Percentiles rank a stretch among this genome's conserved stretches.
Conservation (phyloP, 2,113 vertebrate genomes). For the Tachuris rubrigastra region DNA sequence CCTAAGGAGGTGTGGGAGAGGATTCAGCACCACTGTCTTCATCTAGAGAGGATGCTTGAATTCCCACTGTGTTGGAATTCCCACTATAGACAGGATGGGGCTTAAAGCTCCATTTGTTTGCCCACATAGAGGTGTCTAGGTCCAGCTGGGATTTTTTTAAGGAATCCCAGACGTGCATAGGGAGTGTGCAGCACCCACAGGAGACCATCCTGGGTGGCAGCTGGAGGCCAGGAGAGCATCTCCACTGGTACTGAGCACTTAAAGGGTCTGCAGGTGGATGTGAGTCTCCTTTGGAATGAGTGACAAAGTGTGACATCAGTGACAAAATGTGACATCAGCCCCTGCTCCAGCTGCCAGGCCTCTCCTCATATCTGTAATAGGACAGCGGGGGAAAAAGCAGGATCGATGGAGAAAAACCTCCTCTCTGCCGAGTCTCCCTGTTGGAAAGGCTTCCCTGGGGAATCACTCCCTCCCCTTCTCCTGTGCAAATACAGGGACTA, state of each 20-base stretch:
- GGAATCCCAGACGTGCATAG: neutral
- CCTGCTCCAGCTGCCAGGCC: neutral
- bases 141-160: neutral
- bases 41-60: neutral
- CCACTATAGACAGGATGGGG: neutral
- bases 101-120: neutral
- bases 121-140: neutral
- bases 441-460: neutral
- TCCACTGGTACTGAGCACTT: neutral
- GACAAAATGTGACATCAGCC: neutral
- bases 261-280: neutral
- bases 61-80: neutral
- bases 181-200: neutral
- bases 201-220: neutral
- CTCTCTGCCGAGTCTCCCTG: neutral
- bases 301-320: neutral
- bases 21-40: neutral
- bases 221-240: neutral
- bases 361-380: neutral
- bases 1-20: neutral
- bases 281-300: neutral
- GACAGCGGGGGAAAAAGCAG: neutral
- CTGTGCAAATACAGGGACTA: conserved; percentile 8
- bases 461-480: neutral
- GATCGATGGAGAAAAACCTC: neutral